phyloP scores from a whole-genome alignment of 2,888 invertebrate genomes.

The Ophioninae sp. region DNA sequence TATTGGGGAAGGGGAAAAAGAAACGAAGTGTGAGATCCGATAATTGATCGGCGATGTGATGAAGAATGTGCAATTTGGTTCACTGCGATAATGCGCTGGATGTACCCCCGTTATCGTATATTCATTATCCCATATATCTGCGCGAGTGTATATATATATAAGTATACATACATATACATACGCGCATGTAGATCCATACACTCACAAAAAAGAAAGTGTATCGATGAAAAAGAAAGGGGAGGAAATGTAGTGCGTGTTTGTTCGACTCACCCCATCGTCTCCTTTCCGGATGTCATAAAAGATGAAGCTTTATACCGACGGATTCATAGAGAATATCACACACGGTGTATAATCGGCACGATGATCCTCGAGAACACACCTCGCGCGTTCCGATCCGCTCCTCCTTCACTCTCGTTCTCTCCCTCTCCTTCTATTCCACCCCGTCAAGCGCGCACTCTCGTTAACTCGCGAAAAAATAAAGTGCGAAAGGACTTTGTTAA shows the following conservation, averaged over 20 bases:
- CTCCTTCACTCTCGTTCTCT: conserved; percentile 9
- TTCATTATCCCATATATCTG: conserved; percentile 15
- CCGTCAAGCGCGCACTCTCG: conserved; percentile 32
- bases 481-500: not conserved
- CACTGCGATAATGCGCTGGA: conserved; percentile 26
- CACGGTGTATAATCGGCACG: conserved; percentile 57
- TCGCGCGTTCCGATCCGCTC: conserved; percentile 40
- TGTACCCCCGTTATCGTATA: conserved; percentile 38
- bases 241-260: conserved; percentile 5
- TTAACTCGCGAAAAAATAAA: conserved; percentile 26
- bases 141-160: not conserved
- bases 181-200: conserved; percentile 57
- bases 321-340: conserved; percentile 71
- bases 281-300: conserved; percentile 90
- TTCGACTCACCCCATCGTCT: conserved; percentile 89
- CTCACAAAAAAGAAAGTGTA: conserved; percentile 1
- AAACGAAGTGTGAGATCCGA: conserved; percentile 25
- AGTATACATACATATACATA: conserved; percentile 22
- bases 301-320: conserved; percentile 69
- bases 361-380: conserved; percentile 44
- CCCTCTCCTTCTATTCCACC: conserved; percentile 28
- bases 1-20: conserved; percentile 7
- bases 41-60: conserved; percentile 38
- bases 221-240: not conserved
- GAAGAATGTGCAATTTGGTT: conserved; percentile 27